These are phyloP conservation scores for Drymodes brunneopygia DNA, from an alignment of 2,113 vertebrate species.

Conservation along the genomic window DNA sequence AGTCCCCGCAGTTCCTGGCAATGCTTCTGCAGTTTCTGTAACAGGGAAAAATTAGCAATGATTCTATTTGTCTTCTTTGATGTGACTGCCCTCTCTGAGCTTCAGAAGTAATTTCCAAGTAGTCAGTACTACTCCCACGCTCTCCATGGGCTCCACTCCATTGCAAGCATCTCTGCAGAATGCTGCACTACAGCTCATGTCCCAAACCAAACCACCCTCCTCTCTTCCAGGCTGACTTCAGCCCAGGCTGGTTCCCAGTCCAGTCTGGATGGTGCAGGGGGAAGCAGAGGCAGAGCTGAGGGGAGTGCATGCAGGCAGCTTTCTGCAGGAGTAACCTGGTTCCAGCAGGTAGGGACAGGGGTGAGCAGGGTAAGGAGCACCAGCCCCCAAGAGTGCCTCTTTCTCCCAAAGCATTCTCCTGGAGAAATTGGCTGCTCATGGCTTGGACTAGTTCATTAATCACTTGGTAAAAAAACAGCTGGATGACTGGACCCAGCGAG, in stretches of 20 bases:
- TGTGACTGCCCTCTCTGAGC: background rate
- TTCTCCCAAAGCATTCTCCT: background rate
- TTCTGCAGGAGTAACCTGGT: accelerated
- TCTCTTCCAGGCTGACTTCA: background rate
- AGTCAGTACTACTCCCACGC: accelerated
- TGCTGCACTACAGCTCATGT: too few relatives aligned
- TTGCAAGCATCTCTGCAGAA: background rate
- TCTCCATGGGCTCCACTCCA: background rate
- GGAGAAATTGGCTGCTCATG: background rate
- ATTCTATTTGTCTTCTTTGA: background rate
- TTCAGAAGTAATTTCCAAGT: background rate
- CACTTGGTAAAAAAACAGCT: background rate
- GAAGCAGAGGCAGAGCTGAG: background rate
- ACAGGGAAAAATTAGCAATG: background rate
- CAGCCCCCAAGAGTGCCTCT: background rate
- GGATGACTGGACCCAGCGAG: background rate
- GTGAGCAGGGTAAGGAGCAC: background rate
- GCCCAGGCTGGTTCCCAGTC: background rate
- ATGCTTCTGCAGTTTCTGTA: background rate
- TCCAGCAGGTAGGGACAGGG: background rate
- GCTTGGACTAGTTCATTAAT: background rate
- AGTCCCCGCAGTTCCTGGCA: background rate
- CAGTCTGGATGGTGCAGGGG: accelerated
- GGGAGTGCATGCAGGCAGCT: background rate
- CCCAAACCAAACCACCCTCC: background rate